phyloP scores from a whole-genome alignment of 1,140 invertebrate genomes.

The Aphis gossypii region DNA sequence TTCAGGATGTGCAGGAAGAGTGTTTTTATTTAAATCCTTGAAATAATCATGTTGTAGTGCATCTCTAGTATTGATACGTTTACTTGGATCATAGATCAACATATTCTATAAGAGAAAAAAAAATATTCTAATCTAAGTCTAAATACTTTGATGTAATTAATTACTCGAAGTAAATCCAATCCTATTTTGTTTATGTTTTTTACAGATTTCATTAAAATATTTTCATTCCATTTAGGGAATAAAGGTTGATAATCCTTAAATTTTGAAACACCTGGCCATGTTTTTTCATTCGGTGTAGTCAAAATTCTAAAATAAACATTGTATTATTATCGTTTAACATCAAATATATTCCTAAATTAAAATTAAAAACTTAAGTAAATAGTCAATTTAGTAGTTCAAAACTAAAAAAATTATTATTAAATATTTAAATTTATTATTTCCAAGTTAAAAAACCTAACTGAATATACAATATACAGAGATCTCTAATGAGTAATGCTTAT shows the following conservation, averaged over 20 bases:
- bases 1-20: constrained; percentile 65
- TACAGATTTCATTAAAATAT: constrained; percentile 72
- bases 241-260: constrained; percentile 72
- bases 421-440: neutral
- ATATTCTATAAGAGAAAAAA: constrained; percentile 68
- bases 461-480: neutral
- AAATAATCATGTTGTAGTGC: constrained; percentile 81
- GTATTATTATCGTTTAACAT: neutral
- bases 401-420: neutral
- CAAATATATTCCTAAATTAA: too few species aligned
- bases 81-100: constrained; percentile 80
- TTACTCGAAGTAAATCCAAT: constrained; percentile 74
- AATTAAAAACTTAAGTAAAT: neutral
- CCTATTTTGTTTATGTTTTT: constrained; percentile 71
- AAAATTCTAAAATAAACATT: constrained; percentile 64
- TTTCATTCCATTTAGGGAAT: constrained; percentile 87
- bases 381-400: neutral
- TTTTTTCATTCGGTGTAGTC: constrained; percentile 70
- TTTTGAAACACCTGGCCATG: constrained; percentile 71
- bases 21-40: constrained; percentile 71
- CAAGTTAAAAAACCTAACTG: neutral
- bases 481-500: neutral
- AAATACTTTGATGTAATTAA: neutral
- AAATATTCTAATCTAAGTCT: neutral
- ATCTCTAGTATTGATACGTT: constrained; percentile 76